Conservation (phyloP, 2,113 vertebrate genomes). For the Lagenorhynchus albirostris region DNA sequence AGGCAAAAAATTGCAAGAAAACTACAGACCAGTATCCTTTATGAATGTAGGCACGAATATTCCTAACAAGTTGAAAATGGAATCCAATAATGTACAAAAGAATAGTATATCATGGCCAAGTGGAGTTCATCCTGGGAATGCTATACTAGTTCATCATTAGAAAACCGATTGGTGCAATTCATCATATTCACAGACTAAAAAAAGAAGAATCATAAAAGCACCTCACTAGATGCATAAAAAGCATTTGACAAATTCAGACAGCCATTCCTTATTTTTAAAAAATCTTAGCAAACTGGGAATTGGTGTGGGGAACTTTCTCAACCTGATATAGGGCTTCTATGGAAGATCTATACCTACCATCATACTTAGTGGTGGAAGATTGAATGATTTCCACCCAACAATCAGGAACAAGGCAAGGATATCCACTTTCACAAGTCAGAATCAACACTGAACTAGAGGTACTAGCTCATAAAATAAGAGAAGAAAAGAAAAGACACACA, state of each 20-base stretch:
- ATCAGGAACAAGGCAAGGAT: neutral
- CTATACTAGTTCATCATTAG: too few relatives aligned
- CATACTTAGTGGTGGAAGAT: neutral
- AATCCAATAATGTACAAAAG: too few relatives aligned
- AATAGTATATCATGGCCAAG: too few relatives aligned
- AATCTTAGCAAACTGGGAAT: neutral
- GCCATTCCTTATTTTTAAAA: neutral
- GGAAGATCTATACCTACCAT: neutral
- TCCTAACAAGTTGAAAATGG: too few relatives aligned
- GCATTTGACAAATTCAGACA: neutral
- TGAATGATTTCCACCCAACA: neutral
- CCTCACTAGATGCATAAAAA: neutral
- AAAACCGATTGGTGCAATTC: too few relatives aligned
- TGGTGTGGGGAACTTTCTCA: neutral
- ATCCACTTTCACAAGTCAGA: neutral
- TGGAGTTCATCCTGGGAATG: too few relatives aligned
- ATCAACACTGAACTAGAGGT: neutral
- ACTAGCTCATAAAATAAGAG: neutral
- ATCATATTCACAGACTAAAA: neutral
- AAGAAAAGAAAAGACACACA: neutral
- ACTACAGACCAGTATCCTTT: too few relatives aligned
- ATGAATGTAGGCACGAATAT: too few relatives aligned
- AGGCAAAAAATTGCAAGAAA: too few relatives aligned
- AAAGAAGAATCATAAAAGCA: neutral
- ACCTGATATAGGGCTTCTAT: neutral